These are phyloP conservation scores for Polyommatus iphigenia DNA, from an alignment of 2,888 invertebrate species.

Conservation along the genomic window DNA sequence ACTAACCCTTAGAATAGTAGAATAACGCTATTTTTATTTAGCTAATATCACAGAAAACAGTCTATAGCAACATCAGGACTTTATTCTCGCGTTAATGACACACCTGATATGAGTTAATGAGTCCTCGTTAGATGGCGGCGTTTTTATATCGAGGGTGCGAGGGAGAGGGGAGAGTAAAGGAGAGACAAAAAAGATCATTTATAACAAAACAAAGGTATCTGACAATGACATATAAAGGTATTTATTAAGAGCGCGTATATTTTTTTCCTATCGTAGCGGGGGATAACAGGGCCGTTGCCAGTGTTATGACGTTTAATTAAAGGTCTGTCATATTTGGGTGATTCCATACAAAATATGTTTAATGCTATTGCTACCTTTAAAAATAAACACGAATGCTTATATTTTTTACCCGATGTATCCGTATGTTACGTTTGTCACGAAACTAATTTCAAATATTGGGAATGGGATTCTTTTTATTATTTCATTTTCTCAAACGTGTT, in stretches of 20 bases:
- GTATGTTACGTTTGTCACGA: too few relatives aligned
- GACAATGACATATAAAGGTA: conserved; percentile 20
- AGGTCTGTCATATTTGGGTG: not conserved
- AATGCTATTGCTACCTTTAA: too few relatives aligned
- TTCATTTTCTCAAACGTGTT: too few relatives aligned
- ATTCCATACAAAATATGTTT: not conserved
- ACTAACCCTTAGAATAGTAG: too few relatives aligned
- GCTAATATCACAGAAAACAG: not conserved
- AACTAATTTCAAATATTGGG: too few relatives aligned
- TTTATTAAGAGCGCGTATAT: conserved; percentile 2
- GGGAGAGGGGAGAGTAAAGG: not conserved
- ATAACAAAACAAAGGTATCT: conserved; percentile 19
- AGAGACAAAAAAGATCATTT: not conserved
- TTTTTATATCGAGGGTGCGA: not conserved
- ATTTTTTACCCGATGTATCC: too few relatives aligned
- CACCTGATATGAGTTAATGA: conserved; percentile 14
- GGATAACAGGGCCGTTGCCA: not conserved
- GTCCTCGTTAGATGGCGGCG: not conserved
- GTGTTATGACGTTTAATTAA: not conserved
- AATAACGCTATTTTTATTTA: not conserved
- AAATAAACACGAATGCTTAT: too few relatives aligned
- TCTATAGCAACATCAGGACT: not conserved
- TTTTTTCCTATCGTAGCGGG: not conserved
- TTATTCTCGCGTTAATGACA: not conserved
- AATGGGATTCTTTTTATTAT: too few relatives aligned